Conservation (phyloP, 2,113 vertebrate genomes). For the Mixornis gularis region DNA sequence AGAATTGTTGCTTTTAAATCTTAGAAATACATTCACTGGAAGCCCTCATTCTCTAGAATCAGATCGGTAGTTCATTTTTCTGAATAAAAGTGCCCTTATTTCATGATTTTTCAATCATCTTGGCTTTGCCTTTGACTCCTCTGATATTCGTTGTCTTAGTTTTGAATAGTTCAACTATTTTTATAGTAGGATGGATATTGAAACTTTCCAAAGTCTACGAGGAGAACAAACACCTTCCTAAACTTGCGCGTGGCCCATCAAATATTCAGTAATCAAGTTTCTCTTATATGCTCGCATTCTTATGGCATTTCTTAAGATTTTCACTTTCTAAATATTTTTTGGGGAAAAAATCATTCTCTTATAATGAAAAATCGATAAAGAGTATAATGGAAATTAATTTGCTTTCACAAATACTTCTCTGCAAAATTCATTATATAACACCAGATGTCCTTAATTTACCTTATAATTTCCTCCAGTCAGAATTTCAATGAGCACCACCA, state of each 20-base stretch:
- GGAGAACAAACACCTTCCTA: neutral
- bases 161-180: neutral
- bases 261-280: neutral
- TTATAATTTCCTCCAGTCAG: neutral
- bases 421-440: neutral
- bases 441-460: neutral
- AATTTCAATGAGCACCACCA: neutral
- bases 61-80: neutral
- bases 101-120: neutral
- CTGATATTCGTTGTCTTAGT: neutral
- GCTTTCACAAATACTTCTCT: neutral
- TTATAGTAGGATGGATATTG: neutral
- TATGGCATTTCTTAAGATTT: neutral
- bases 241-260: neutral
- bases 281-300: neutral
- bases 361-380: neutral
- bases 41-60: neutral
- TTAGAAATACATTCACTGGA: neutral
- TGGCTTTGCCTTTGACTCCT: neutral
- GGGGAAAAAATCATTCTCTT: accelerated
- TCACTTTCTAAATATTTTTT: neutral
- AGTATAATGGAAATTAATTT: neutral
- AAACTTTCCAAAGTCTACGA: neutral
- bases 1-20: neutral
- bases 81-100: neutral